Evolutionary conservation across 2,113 vertebrate species (phyloP).

Genomic region (Desmodus rotundus): DNA sequence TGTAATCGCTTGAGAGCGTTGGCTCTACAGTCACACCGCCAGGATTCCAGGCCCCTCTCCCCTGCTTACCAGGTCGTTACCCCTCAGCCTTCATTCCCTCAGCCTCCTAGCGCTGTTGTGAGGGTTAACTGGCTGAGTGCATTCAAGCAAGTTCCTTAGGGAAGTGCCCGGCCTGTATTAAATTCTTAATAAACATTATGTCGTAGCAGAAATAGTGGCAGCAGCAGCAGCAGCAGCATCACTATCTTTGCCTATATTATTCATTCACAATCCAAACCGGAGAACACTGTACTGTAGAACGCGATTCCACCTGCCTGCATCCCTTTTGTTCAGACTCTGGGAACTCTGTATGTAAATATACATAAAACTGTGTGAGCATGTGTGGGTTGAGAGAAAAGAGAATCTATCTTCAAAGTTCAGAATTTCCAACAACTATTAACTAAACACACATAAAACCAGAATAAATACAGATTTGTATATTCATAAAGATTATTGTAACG

Average conservation of each 20-base stretch:
- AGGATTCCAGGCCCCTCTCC: not conserved
- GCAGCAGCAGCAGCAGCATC: fast-evolving
- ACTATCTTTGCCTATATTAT: not conserved
- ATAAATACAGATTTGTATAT: not conserved
- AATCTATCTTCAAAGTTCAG: not conserved
- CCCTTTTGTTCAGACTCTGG: not conserved
- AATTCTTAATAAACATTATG: not conserved
- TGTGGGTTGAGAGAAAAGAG: not conserved
- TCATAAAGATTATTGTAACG: not conserved
- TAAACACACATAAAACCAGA: not conserved
- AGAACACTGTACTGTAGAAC: not conserved
- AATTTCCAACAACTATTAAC: not conserved
- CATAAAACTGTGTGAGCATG: not conserved
- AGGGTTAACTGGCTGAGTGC: not conserved
- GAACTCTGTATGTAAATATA: not conserved
- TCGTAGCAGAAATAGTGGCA: not conserved
- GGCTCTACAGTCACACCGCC: not conserved
- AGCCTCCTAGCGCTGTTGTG: too few relatives aligned
- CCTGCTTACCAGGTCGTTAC: not conserved
- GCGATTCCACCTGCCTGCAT: not conserved
- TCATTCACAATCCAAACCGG: not conserved
- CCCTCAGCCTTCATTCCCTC: not conserved
- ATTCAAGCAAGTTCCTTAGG: not conserved
- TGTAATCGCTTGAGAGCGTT: not conserved
- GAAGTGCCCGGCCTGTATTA: not conserved